Evolutionary conservation across 2,113 vertebrate species (phyloP).

Genomic region (Lontra canadensis): DNA sequence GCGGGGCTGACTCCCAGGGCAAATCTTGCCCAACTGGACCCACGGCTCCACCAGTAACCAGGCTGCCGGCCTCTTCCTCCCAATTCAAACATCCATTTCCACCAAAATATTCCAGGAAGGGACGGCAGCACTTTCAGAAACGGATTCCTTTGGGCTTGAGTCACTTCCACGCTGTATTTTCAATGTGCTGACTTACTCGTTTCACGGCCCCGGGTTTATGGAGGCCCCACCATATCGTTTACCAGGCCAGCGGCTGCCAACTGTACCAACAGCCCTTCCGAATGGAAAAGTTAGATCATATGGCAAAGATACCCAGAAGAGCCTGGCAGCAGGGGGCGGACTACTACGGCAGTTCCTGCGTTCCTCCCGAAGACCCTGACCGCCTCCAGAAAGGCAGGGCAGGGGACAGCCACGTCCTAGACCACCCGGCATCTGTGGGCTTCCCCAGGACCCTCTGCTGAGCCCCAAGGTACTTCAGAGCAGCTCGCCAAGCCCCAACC

Average conservation of each 20-base stretch:
- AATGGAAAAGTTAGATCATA: not conserved
- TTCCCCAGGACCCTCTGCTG: not conserved
- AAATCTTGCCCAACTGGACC: not conserved
- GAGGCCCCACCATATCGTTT: not conserved
- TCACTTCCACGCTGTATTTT: constrained; percentile 13
- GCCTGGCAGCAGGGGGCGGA: not conserved
- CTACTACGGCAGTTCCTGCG: not conserved
- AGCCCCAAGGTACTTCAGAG: not conserved
- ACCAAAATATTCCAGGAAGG: constrained; percentile 41
- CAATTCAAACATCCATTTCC: constrained; percentile 47
- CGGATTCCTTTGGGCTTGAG: constrained; percentile 33
- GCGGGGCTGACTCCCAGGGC: not conserved
- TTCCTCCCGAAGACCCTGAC: not conserved
- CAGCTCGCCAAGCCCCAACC: not conserved
- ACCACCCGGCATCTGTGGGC: fast-evolving
- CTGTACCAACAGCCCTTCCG: not conserved
- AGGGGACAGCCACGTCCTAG: fast-evolving
- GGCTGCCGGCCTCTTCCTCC: not conserved
- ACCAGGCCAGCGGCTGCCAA: not conserved
- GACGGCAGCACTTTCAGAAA: not conserved
- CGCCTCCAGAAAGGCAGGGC: not conserved
- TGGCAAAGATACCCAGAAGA: not conserved
- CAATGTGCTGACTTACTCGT: not conserved
- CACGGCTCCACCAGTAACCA: not conserved
- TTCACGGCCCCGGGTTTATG: constrained; percentile 4